Conservation (phyloP, 2,797 vertebrate genomes). For the Lacerta viridis region DNA sequence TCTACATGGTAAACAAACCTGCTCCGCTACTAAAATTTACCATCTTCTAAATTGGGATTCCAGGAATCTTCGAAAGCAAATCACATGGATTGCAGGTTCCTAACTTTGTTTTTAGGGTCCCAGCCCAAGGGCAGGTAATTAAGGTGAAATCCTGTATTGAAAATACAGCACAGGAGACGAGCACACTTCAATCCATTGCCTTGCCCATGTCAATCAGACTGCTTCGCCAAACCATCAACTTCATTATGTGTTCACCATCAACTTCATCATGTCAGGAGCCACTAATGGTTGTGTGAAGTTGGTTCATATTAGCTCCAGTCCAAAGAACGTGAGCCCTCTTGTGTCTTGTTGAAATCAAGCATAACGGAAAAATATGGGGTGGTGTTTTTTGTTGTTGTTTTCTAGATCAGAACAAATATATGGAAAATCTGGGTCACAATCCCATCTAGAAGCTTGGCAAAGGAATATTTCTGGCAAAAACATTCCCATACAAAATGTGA, state of each 20-base stretch:
- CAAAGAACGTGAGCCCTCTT: neutral
- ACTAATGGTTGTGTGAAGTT: neutral
- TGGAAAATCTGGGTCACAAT: neutral
- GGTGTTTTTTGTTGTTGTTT: too few species aligned
- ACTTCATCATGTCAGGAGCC: neutral
- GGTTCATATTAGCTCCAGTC: neutral
- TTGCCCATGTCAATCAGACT: too few species aligned
- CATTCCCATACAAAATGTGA: neutral
- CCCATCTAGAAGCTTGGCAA: neutral
- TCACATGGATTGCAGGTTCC: neutral
- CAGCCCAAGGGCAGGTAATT: neutral
- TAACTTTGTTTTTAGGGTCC: neutral
- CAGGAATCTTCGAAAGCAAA: neutral
- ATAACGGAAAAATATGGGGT: too few species aligned
- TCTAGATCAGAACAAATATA: neutral
- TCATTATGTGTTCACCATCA: too few species aligned
- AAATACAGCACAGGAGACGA: neutral
- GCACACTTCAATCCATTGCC: neutral
- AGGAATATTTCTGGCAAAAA: neutral
- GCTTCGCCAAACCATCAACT: too few species aligned
- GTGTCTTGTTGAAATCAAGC: neutral
- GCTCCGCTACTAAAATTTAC: neutral
- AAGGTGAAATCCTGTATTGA: neutral
- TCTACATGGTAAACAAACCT: neutral
- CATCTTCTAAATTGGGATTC: neutral